Percentiles rank a stretch among this genome's conserved stretches.
These are phyloP conservation scores for Solenopsis invicta DNA, from an alignment of 1,140 invertebrate genomes.

Conservation along the genomic window DNA sequence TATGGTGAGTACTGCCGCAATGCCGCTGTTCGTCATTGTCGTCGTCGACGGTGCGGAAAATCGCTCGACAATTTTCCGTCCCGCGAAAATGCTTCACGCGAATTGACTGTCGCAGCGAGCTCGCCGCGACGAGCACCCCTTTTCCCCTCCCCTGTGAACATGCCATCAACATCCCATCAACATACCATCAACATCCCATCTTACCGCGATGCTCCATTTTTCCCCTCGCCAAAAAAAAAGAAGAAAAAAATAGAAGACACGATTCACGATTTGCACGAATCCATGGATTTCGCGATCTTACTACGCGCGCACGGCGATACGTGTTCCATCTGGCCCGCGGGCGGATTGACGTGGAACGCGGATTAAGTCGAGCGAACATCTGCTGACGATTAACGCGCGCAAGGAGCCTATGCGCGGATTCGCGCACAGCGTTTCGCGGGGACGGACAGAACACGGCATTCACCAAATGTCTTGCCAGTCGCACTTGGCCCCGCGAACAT, in stretches of 20 bases:
- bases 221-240: not conserved
- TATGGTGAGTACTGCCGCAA: constrained; percentile 52
- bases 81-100: not conserved
- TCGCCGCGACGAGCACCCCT: not conserved
- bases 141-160: too few species aligned
- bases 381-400: constrained; percentile 32
- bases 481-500: not conserved
- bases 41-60: not conserved
- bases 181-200: too few species aligned
- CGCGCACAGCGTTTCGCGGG: not conserved
- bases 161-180: too few species aligned
- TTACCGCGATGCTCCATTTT: not conserved
- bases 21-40: too few species aligned
- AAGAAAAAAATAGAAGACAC: too few species aligned
- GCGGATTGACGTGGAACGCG: not conserved
- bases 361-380: constrained; percentile 8
- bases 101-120: not conserved
- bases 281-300: not conserved
- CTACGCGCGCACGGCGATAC: too few species aligned
- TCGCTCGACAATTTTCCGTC: too few species aligned
- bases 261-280: not conserved
- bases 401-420: not conserved
- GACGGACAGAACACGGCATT: not conserved
- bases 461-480: not conserved
- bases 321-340: not conserved